Base-by-base conservation (phyloP, 2,797 vertebrate genomes). In the Salmo trutta region DNA sequence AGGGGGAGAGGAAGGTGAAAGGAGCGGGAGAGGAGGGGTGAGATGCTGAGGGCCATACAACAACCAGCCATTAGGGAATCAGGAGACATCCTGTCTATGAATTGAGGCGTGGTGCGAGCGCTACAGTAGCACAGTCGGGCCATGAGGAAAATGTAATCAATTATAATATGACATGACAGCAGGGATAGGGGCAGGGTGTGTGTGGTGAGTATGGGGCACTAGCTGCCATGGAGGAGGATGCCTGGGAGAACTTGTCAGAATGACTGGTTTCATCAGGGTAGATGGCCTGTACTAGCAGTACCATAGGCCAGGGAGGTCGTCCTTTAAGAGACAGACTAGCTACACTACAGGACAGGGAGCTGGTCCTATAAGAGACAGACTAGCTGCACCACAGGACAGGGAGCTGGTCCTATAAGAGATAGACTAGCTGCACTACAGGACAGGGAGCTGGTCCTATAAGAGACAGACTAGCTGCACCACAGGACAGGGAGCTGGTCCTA, bases 201-300 rank as follows among this genome's bases (percentile, higher is more conserved):
- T 33, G 17, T n/a, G 70, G n/a, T 27, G 70, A 81, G 80, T 81
- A 84, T 86, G 85, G 82, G 86, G 75, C 41, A 64, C 8, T 27
- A 24, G 74, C 41, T 84, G 79, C 85, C 89, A 88, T 3, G 21
- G 82, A 83, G 79, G 85, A 74, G 86, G 86, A 74, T 85, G 86
- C 82, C 81, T 81, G 19, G 54, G 82, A 84, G 82, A 83, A 82
- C 89, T 89, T 27, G 51, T 88, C 80, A 88, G 83, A 84, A 79
- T 81, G 74, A 77, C 86, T 82, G 81, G 8, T 86, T 89, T 80
- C 68, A 71, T 24, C 24, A 1, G 21, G 47, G 47, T 51, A n/a
- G 70, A 71, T 5, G 47, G 8, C 68, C n/a, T 8, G n/a, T n/a
- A 47, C 33, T 29, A 19, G 33, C 76, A 85, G 80, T 79, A 84